Percentiles rank a stretch among this genome's conserved stretches.
phyloP scores from a whole-genome alignment of 2,113 vertebrate species.

The Saccopteryx bilineata region DNA sequence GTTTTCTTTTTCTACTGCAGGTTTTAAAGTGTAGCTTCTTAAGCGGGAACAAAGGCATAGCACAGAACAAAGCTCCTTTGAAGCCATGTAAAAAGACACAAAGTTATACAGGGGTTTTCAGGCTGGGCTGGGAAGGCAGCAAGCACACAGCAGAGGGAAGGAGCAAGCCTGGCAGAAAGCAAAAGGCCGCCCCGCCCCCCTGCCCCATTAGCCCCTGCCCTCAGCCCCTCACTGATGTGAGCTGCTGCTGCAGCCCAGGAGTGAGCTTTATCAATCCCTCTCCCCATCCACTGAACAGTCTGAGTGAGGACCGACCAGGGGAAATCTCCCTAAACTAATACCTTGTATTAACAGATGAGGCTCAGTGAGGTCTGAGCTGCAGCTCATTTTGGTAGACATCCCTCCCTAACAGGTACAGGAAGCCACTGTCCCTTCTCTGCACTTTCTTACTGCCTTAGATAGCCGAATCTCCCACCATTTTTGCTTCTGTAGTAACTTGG shows the following conservation, averaged over 20 bases:
- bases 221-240: background rate
- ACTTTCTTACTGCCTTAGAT: conserved; percentile 67
- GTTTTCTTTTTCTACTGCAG: background rate
- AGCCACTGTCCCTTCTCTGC: background rate
- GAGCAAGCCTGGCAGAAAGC: background rate
- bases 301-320: too few species aligned
- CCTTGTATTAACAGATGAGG: accelerated
- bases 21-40: background rate
- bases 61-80: background rate
- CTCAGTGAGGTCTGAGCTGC: accelerated
- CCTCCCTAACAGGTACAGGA: accelerated
- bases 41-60: background rate
- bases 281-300: background rate
- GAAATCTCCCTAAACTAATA: background rate
- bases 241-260: background rate
- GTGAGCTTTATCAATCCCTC: too few species aligned
- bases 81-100: background rate
- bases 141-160: background rate
- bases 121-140: background rate
- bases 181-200: too few species aligned
- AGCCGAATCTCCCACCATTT: background rate
- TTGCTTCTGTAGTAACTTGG: background rate
- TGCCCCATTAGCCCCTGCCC: too few species aligned
- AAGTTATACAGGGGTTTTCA: accelerated
- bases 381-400: background rate